A percentile compares a stretch with the other conserved stretches of the same genome.
phyloP scores from a whole-genome alignment of 2,888 invertebrate species.

The Calameuta filiformis region DNA sequence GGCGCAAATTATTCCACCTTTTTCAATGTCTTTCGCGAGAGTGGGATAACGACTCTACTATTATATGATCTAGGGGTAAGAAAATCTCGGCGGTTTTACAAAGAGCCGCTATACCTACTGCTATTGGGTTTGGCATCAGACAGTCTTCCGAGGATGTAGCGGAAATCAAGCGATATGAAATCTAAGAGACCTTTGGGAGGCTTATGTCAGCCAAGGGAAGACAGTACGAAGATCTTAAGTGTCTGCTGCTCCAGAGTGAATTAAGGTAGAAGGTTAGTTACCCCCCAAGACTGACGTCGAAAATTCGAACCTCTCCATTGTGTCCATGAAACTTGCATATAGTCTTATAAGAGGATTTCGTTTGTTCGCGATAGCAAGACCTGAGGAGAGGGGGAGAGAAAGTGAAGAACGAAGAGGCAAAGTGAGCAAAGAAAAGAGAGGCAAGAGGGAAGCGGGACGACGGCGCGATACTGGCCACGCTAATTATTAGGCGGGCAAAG shows the following conservation, averaged over 20 bases:
- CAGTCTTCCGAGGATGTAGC: not conserved
- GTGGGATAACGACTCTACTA: not conserved
- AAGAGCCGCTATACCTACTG: not conserved
- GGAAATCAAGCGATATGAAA: not conserved
- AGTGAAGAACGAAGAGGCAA: not conserved
- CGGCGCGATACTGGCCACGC: not conserved
- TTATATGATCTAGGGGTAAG: not conserved
- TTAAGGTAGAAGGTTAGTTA: conserved; percentile 17
- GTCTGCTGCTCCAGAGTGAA: not conserved
- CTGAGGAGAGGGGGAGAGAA: not conserved
- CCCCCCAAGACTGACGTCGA: conserved; percentile 1
- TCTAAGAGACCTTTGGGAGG: not conserved
- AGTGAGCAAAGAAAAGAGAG: not conserved
- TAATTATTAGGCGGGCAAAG: not conserved
- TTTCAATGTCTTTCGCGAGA: not conserved
- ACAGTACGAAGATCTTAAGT: not conserved
- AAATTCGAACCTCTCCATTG: conserved; percentile 6
- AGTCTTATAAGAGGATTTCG: conserved; percentile 19
- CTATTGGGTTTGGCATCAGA: not conserved
- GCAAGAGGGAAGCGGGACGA: not conserved
- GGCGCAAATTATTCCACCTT: not conserved
- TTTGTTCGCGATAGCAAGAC: conserved; percentile 11
- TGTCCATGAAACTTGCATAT: conserved; percentile 15
- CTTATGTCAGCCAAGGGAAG: not conserved
- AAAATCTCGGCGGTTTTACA: not conserved